Base-by-base conservation (phyloP, 2,888 invertebrate species). In the Dryomyza anilis region DNA sequence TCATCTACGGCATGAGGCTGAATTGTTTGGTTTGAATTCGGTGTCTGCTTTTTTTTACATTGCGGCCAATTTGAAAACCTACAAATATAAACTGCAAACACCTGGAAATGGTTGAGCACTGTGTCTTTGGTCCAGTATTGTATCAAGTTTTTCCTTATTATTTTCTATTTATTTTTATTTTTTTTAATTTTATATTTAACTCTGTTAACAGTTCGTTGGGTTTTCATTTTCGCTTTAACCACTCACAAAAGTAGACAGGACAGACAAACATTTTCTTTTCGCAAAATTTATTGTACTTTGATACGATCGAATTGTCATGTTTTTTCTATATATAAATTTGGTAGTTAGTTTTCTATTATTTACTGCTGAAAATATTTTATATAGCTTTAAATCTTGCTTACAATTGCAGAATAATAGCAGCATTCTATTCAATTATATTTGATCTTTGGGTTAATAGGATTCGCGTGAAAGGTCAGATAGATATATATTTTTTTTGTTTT, bases 91-190 rank as follows among this genome's bases (percentile, higher is more conserved):
- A 46, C 39, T 30, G n/a, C 30, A 50, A 58, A 64, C 64, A 64
- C 64, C 64, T 64, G 64, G 64, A 64, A 64, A 52, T 64, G 64
- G 64, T 64, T 59, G 56, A 58, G 64, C 19, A n/a, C n/a, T 21
- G 21, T 30, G 55, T 30, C 36, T 21, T n/a, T 36, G 30, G 21
- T 55, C 33, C 33, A 55, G 55, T 33, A 33, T n/a, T 55, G 30
- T 2, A 16, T 19, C n/a, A n/a, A n/a, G n/a, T n/a, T n/a, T n/a
- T n/a, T n/a, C n/a, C n/a, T n/a, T n/a, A n/a, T n/a, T 25, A 4
- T 27, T 27, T 12, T 21, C 14, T 48, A 6, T 7, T 3, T 4
- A 14, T 21, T 10, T 21, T n/a, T n/a, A n/a, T n/a, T n/a, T n/a
- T n/a, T n/a, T n/a, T n/a, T n/a, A n/a, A n/a, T n/a, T n/a, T n/a